Evolutionary conservation across 2,888 invertebrate species (phyloP).

Genomic region (Spisula subtruncata): DNA sequence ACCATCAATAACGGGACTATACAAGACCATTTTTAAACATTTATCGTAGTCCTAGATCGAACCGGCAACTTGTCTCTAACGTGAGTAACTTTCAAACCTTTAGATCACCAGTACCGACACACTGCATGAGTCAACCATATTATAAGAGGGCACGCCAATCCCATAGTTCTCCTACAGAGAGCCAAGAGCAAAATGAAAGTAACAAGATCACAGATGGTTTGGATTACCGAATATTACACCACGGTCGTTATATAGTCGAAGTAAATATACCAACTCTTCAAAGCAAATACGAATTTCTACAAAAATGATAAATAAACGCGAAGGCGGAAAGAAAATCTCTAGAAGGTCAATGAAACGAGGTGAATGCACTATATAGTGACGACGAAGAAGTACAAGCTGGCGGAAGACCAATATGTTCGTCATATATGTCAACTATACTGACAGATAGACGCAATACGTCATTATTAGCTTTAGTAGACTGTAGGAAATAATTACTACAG

Average conservation of each 20-base stretch:
- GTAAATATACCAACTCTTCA: neutral
- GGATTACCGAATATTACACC: neutral
- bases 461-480: constrained; percentile 32
- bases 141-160: no score
- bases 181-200: no score
- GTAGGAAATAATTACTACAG: constrained; percentile 27
- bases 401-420: constrained; percentile 30
- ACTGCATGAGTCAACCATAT: no score
- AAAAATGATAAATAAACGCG: neutral
- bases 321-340: neutral
- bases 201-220: neutral
- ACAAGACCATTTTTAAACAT: no score
- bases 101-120: no score
- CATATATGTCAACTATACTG: constrained; percentile 15
- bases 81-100: no score
- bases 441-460: constrained; percentile 30
- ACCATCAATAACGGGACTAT: no score
- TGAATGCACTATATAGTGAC: constrained; percentile 9
- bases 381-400: constrained; percentile 27
- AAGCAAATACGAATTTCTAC: neutral
- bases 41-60: no score
- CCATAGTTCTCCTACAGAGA: no score
- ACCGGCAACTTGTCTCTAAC: no score
- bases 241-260: neutral
- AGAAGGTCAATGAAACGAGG: constrained; percentile 38